Evolutionary conservation across 1,140 invertebrate species (phyloP).

Genomic region (Diabrotica undecimpunctata): DNA sequence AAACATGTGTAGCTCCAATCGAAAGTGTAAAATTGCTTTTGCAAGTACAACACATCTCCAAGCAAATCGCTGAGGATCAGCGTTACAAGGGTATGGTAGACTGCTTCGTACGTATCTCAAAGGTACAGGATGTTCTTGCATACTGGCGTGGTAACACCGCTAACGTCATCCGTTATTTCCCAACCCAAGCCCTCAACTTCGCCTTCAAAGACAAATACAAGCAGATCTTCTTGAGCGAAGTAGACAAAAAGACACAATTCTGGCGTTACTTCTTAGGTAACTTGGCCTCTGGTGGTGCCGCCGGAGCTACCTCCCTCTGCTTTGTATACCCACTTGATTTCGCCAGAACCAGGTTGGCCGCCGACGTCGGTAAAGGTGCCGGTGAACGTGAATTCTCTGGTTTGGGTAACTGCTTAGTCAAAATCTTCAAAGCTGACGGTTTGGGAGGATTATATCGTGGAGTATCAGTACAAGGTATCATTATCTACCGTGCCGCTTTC

Average conservation of each 20-base stretch:
- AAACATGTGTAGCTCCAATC: conserved; percentile 83
- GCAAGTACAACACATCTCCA: conserved; percentile 82
- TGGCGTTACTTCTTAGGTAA: conserved; percentile 81
- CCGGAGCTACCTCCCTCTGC: conserved; percentile 89
- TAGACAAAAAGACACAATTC: conserved; percentile 88
- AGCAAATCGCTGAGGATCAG: conserved; percentile 75
- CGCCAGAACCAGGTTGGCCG: conserved; percentile 85
- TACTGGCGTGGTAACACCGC: conserved; percentile 94
- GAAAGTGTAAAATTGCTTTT: conserved; percentile 88
- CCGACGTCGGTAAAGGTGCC: conserved; percentile 75
- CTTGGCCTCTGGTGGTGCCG: conserved; percentile 88
- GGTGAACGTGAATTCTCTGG: conserved; percentile 78
- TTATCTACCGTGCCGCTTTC: conserved; percentile 85
- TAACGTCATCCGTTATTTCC: conserved; percentile 91
- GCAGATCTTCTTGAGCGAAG: conserved; percentile 74
- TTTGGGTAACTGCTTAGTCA: conserved; percentile 75
- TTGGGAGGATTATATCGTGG: conserved; percentile 81
- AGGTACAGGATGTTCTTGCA: conserved; percentile 78
- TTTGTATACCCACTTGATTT: conserved; percentile 96
- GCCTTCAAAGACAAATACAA: conserved; percentile 93
- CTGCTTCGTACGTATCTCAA: conserved; percentile 80
- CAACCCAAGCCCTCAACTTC: conserved; percentile 94
- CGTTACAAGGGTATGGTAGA: conserved; percentile 86
- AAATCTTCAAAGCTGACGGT: conserved; percentile 82
- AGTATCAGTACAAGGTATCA: conserved; percentile 86